Evolutionary conservation across 2,797 vertebrate genomes (phyloP).

Genomic region (Pterois miles): DNA sequence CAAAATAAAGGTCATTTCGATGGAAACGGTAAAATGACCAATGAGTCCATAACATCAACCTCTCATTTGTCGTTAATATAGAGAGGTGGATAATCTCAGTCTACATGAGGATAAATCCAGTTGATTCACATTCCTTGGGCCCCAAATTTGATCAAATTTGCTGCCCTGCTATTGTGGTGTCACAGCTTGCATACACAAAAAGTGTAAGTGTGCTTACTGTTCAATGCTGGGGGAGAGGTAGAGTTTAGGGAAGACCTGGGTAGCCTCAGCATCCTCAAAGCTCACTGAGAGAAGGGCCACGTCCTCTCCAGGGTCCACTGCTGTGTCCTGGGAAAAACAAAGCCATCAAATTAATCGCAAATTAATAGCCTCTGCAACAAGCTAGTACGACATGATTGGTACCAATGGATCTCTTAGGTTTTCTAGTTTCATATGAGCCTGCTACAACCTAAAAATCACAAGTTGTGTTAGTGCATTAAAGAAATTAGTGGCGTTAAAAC

Average conservation of each 20-base stretch:
- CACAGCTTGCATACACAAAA: background rate
- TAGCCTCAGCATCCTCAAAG: slow-evolving; percentile 97
- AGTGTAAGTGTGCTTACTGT: slow-evolving; percentile 86
- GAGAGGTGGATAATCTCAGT: no score
- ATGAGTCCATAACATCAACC: background rate
- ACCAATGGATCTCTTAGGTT: no score
- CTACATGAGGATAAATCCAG: no score
- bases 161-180: background rate
- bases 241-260: slow-evolving; percentile 96
- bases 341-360: background rate
- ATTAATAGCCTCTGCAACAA: no score
- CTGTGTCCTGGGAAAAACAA: slow-evolving; percentile 86
- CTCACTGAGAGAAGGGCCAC: slow-evolving; percentile 96
- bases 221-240: slow-evolving; percentile 97
- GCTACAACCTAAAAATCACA: no score
- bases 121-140: no score
- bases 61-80: background rate
- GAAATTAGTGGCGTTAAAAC: no score
- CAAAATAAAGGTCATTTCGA: no score
- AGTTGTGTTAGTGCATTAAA: no score
- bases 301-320: slow-evolving; percentile 97
- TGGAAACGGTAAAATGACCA: background rate
- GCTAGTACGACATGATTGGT: no score
- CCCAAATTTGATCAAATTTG: background rate
- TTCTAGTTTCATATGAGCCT: no score